Percentiles rank a stretch among this genome's conserved stretches.
phyloP scores from a whole-genome alignment of 1,140 invertebrate genomes.

The Archegozetes longisetosus region DNA sequence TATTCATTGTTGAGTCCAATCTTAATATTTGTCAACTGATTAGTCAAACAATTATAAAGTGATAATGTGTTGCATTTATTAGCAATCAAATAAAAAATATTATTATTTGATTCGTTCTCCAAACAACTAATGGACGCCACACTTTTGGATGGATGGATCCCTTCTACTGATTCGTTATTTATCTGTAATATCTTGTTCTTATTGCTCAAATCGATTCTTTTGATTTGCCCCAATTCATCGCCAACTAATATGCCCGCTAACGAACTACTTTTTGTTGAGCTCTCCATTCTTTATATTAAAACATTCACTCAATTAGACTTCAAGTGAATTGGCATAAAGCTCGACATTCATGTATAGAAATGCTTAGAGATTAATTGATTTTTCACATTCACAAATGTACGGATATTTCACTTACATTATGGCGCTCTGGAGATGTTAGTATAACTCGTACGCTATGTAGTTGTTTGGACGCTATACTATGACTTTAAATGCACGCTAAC shows the following conservation, averaged over 20 bases:
- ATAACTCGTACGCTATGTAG: no score
- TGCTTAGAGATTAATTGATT: no score
- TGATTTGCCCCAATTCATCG: conserved; percentile 18
- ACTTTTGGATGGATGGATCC: conserved; percentile 8
- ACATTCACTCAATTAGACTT: no score
- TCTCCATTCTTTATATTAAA: no score
- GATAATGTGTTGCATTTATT: conserved; percentile 8
- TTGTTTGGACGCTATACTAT: no score
- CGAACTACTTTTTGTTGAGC: not conserved
- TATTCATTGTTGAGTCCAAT: not conserved
- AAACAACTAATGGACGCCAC: conserved; percentile 9
- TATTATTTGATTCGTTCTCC: not conserved
- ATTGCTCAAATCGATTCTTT: conserved; percentile 4
- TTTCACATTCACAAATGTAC: no score
- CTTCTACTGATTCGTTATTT: conserved; percentile 1
- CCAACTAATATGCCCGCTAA: conserved; percentile 11
- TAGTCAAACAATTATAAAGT: conserved; percentile 6
- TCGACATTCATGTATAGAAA: not conserved
- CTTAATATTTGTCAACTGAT: not conserved
- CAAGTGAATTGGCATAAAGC: not conserved
- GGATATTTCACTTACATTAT: no score
- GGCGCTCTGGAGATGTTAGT: no score
- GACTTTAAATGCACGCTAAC: no score
- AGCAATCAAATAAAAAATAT: conserved; percentile 3
- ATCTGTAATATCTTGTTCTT: not conserved